phyloP scores from a whole-genome alignment of 1,140 invertebrate genomes.

The Aphaenogaster ashmeadi region DNA sequence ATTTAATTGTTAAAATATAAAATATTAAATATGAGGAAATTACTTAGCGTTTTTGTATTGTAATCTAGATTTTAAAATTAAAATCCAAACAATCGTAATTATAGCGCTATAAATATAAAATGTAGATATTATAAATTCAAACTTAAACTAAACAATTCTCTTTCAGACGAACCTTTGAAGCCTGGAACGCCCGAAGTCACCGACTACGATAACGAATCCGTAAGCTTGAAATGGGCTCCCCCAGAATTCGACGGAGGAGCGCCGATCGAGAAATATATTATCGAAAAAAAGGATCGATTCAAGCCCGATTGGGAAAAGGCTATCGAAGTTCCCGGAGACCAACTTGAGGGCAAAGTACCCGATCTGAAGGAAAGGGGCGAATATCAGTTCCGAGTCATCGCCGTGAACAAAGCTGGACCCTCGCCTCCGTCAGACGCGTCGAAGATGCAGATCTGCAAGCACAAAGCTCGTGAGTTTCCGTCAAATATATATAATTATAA shows the following conservation, averaged over 20 bases:
- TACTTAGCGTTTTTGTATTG: neutral
- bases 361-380: conserved; percentile 96
- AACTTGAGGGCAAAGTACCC: conserved; percentile 92
- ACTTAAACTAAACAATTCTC: neutral
- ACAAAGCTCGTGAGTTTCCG: conserved; percentile 92
- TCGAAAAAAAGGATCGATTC: conserved; percentile 97
- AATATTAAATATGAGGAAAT: neutral
- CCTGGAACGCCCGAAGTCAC: conserved; percentile 96
- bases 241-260: conserved; percentile 98
- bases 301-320: conserved; percentile 94
- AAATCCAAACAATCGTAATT: neutral
- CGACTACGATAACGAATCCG: conserved; percentile 97
- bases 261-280: conserved; percentile 98
- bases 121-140: neutral
- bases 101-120: conserved; percentile 38
- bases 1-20: neutral
- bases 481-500: neutral
- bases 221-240: conserved; percentile 97
- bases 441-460: conserved; percentile 96
- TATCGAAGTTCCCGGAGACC: conserved; percentile 93
- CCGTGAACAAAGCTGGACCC: conserved; percentile 98
- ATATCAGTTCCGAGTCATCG: conserved; percentile 98
- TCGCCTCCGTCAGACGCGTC: conserved; percentile 98
- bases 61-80: conserved; percentile 1
- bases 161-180: conserved; percentile 93